These are phyloP conservation scores for Lydus trimaculatus DNA, from an alignment of 2,888 invertebrate species.

Conservation along the genomic window DNA sequence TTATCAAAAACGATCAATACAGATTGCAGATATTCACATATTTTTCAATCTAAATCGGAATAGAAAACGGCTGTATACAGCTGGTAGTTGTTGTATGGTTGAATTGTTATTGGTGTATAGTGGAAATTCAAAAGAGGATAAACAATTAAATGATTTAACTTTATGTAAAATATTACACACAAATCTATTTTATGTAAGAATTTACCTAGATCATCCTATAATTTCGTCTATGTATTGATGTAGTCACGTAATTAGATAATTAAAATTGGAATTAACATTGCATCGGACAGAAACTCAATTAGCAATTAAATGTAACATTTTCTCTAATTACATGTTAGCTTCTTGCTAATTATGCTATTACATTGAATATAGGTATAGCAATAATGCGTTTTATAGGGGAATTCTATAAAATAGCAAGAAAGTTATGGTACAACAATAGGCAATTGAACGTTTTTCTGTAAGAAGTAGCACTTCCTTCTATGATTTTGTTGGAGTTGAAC, in stretches of 20 bases:
- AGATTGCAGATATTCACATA: slow-evolving; percentile 8
- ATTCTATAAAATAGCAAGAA: not conserved
- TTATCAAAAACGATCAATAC: slow-evolving; percentile 27
- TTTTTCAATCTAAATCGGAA: slow-evolving; percentile 14
- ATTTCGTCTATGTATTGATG: slow-evolving; percentile 43
- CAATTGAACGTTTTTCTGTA: too few species aligned
- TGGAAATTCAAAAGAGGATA: slow-evolving; percentile 1
- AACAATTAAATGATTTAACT: slow-evolving; percentile 14
- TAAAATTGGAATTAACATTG: slow-evolving; percentile 66
- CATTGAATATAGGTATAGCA: slow-evolving; percentile 27
- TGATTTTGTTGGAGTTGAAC: too few species aligned
- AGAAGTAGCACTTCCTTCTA: too few species aligned
- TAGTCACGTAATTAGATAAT: slow-evolving; percentile 67
- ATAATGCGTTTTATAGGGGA: slow-evolving; percentile 17
- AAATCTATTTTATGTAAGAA: too few species aligned
- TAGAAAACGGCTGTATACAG: not conserved
- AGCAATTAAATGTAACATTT: slow-evolving; percentile 68
- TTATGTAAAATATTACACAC: too few species aligned
- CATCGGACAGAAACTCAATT: slow-evolving; percentile 67
- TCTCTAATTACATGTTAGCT: slow-evolving; percentile 67
- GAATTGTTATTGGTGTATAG: not conserved
- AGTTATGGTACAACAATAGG: not conserved
- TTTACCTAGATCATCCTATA: slow-evolving; percentile 23
- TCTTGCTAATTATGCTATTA: slow-evolving; percentile 62
- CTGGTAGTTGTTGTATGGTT: not conserved